A percentile compares a stretch with the other conserved stretches of the same genome.
phyloP scores from a whole-genome alignment of 2,113 vertebrate species.

The Cygnus buccinator region DNA sequence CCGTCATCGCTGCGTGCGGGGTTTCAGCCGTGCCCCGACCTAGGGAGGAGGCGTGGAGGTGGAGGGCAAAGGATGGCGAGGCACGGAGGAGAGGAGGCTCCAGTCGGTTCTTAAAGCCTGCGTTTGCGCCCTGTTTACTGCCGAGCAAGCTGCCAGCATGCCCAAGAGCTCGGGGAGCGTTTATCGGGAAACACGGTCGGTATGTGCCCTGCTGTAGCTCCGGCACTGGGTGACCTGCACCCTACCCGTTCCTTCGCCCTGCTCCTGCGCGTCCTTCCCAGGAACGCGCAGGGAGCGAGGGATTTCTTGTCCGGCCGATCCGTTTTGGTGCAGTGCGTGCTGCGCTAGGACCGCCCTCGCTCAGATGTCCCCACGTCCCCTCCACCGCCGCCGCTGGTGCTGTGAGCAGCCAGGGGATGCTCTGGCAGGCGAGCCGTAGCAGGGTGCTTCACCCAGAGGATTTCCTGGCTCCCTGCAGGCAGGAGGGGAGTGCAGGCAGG shows the following conservation, averaged over 20 bases:
- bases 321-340: rapidly evolving
- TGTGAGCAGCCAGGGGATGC: neutral
- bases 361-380: rapidly evolving
- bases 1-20: rapidly evolving
- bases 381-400: neutral
- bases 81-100: neutral
- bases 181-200: rapidly evolving
- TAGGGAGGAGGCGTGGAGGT: neutral
- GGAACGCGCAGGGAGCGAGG: rapidly evolving
- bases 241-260: neutral
- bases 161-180: neutral
- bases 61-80: rapidly evolving
- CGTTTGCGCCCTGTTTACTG: rapidly evolving
- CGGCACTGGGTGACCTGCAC: rapidly evolving
- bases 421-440: rapidly evolving
- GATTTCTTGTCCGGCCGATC: neutral
- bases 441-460: neutral
- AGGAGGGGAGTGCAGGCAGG: rapidly evolving
- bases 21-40: neutral
- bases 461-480: neutral
- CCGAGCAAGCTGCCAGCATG: neutral
- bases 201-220: neutral
- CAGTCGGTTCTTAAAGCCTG: rapidly evolving
- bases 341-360: rapidly evolving
- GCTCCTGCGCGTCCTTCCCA: neutral